Percentiles rank a stretch among this genome's conserved stretches.
Evolutionary conservation across 2,888 invertebrate species (phyloP).

Genomic region (Embidobia sp.): DNA sequence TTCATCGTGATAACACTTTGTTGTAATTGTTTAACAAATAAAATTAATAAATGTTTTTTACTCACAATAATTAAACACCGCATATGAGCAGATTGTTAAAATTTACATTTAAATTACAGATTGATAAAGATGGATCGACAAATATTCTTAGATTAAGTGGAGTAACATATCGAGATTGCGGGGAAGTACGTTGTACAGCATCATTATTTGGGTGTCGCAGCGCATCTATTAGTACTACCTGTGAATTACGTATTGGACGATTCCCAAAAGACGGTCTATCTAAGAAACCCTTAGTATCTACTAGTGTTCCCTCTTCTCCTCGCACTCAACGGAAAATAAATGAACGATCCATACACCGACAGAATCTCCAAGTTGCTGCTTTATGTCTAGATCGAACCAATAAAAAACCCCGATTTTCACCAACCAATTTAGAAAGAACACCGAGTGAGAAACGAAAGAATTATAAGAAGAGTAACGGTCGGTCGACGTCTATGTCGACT

Average conservation of each 20-base stretch:
- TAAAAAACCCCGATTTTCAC: not conserved
- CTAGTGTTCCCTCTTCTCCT: constrained; percentile 45
- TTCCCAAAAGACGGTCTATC: not conserved
- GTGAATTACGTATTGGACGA: constrained; percentile 73
- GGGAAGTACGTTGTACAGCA: constrained; percentile 81
- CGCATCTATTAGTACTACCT: constrained; percentile 75
- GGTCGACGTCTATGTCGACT: constrained; percentile 14
- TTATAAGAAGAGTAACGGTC: not conserved
- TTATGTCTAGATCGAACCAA: constrained; percentile 23
- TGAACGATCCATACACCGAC: constrained; percentile 16
- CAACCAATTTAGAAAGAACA: not conserved
- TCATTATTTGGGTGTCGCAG: constrained; percentile 71
- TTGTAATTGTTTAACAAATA: no score
- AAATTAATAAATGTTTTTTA: no score
- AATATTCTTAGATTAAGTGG: constrained; percentile 84
- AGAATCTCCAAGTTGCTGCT: constrained; percentile 30
- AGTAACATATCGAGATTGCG: constrained; percentile 83
- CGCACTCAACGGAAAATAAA: constrained; percentile 16
- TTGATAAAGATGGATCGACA: constrained; percentile 82
- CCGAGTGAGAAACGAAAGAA: not conserved
- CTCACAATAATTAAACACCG: no score
- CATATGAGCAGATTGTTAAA: no score
- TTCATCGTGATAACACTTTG: no score
- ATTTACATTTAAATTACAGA: constrained; percentile 72
- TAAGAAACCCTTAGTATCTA: constrained; percentile 2